phyloP scores from a whole-genome alignment of 2,797 vertebrate genomes.

The Schizopygopsis malacanthus region DNA sequence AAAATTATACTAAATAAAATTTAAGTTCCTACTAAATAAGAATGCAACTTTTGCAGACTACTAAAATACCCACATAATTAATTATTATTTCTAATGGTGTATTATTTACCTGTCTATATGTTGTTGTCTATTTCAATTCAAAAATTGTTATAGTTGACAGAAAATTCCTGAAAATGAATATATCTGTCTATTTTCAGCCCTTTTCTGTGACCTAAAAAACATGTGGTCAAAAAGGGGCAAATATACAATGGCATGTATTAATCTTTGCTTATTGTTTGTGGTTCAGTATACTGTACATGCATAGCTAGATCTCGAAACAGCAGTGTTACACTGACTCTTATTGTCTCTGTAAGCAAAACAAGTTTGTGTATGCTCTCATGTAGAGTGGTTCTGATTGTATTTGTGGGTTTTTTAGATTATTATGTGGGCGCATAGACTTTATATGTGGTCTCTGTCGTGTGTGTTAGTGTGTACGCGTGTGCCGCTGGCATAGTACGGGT shows the following conservation, averaged over 20 bases:
- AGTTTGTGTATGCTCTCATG: conserved; percentile 23
- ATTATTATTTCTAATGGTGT: neutral
- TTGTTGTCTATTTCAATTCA: neutral
- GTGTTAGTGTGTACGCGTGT: conserved; percentile 30
- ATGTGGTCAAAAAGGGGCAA: no score
- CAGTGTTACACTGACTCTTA: neutral
- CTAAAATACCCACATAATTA: neutral
- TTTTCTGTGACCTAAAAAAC: no score
- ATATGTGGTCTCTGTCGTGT: conserved; percentile 10
- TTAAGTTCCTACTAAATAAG: neutral
- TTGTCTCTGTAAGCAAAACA: conserved; percentile 8
- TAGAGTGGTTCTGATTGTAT: conserved; percentile 7
- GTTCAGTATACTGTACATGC: neutral
- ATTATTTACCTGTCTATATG: neutral
- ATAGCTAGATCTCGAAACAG: neutral
- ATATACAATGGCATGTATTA: neutral
- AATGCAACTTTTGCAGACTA: neutral
- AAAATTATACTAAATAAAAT: neutral
- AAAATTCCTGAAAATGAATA: neutral
- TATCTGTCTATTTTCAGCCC: neutral
- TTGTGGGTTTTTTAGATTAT: conserved; percentile 34
- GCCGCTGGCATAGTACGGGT: conserved; percentile 25
- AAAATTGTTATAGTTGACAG: neutral
- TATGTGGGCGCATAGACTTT: conserved; percentile 41
- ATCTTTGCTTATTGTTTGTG: neutral